Evolutionary conservation across 1,140 invertebrate genomes (phyloP).

Genomic region (Papilio polytes): DNA sequence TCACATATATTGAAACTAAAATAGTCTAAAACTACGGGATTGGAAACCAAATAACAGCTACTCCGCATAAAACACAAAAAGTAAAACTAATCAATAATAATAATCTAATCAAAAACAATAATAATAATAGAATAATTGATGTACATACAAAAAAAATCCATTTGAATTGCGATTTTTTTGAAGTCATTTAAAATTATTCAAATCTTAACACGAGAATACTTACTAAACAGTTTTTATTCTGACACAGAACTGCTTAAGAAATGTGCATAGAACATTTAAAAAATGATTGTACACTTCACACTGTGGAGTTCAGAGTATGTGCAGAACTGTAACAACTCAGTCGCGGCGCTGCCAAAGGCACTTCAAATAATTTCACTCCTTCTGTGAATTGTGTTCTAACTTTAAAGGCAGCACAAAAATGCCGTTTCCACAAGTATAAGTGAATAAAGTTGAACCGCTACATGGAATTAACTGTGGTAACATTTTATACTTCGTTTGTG

Average conservation of each 20-base stretch:
- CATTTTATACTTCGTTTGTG: constrained; percentile 16
- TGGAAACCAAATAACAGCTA: no score
- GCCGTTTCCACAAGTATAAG: not conserved
- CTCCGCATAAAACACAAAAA: no score
- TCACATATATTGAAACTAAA: not conserved
- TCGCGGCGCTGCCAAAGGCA: constrained; percentile 24
- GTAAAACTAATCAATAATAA: no score
- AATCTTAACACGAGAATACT: not conserved
- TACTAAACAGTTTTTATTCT: not conserved
- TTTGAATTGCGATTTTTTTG: no score
- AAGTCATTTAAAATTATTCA: no score
- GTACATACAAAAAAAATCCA: no score
- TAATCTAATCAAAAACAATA: no score
- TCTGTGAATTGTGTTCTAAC: constrained; percentile 10
- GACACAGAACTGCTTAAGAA: not conserved
- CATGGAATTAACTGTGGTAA: constrained; percentile 3
- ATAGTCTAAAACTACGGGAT: no score
- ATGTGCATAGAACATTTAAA: not conserved
- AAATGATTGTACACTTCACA: not conserved
- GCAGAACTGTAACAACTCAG: constrained; percentile 16
- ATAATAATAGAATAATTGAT: no score
- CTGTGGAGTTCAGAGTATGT: not conserved
- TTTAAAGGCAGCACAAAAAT: constrained; percentile 10
- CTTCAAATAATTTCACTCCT: constrained; percentile 30
- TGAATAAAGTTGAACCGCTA: constrained; percentile 17